Evolutionary conservation across 2,797 vertebrate genomes (phyloP).

Genomic region (Ara ararauna): DNA sequence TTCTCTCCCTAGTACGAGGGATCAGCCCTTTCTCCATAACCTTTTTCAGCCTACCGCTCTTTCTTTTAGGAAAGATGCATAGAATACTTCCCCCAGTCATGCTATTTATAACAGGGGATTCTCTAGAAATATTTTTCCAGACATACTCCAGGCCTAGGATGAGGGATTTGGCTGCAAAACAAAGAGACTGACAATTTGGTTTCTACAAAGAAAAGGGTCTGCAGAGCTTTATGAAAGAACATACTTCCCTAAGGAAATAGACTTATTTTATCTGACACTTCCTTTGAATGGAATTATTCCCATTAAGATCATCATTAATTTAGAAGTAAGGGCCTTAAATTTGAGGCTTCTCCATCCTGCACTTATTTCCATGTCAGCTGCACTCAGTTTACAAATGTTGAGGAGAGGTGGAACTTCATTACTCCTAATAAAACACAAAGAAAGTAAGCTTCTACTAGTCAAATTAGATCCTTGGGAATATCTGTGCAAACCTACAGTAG

Average conservation of each 20-base stretch:
- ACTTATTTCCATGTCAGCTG: not conserved
- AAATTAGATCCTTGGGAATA: not conserved
- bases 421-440: not conserved
- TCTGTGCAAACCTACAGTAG: not conserved
- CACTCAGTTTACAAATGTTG: not conserved
- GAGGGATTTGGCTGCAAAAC: conserved; percentile 11
- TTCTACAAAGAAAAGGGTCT: conserved; percentile 10
- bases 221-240: conserved; percentile 7
- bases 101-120: conserved; percentile 26
- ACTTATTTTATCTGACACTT: not conserved
- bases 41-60: not conserved
- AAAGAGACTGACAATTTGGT: not conserved
- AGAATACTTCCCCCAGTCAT: not conserved
- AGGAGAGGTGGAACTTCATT: not conserved
- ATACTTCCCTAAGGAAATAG: not conserved
- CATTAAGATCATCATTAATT: not conserved
- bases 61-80: not conserved
- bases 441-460: not conserved
- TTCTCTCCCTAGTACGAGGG: not conserved
- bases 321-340: not conserved
- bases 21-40: not conserved
- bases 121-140: conserved; percentile 19
- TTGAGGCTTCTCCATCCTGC: not conserved
- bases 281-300: not conserved
- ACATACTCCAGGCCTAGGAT: not conserved